A percentile compares a stretch with the other conserved stretches of the same genome.
Conservation (phyloP, 64 coral and sea anemone genomes). For the Actinia equina region DNA sequence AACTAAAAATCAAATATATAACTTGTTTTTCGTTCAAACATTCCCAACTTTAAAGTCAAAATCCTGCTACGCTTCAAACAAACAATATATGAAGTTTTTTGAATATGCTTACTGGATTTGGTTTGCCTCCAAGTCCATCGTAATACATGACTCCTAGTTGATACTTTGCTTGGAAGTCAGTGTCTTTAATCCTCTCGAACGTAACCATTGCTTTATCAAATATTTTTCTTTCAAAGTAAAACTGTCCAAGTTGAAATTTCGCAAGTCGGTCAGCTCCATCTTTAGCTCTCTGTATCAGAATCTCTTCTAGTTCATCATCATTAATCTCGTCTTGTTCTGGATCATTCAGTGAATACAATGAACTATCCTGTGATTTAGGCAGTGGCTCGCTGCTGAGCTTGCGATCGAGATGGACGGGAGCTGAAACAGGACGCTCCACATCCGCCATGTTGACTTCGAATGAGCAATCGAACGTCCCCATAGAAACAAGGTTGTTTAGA, state of each 20-base stretch:
- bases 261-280: constrained; percentile 56
- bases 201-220: constrained; percentile 89
- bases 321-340: constrained; percentile 51
- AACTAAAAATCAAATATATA: too few relatives aligned
- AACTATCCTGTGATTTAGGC: constrained; percentile 30
- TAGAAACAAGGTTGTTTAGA: constrained; percentile 22
- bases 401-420: constrained; percentile 59
- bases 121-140: constrained; percentile 80
- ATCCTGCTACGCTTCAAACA: not conserved
- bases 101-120: constrained; percentile 66
- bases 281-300: constrained; percentile 63
- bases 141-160: constrained; percentile 99
- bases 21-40: too few relatives aligned
- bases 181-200: constrained; percentile 88
- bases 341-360: constrained; percentile 27
- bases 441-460: constrained; percentile 77
- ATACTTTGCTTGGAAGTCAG: constrained; percentile 92
- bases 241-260: constrained; percentile 97
- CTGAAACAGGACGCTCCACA: constrained; percentile 53
- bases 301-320: constrained; percentile 77
- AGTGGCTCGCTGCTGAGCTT: constrained; percentile 83
- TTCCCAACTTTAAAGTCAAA: not conserved
- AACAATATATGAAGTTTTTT: not conserved
- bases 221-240: constrained; percentile 97
- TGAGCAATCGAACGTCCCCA: constrained; percentile 34